Evolutionary conservation across 2,113 vertebrate species (phyloP).

Genomic region (Megaceryle maxima): DNA sequence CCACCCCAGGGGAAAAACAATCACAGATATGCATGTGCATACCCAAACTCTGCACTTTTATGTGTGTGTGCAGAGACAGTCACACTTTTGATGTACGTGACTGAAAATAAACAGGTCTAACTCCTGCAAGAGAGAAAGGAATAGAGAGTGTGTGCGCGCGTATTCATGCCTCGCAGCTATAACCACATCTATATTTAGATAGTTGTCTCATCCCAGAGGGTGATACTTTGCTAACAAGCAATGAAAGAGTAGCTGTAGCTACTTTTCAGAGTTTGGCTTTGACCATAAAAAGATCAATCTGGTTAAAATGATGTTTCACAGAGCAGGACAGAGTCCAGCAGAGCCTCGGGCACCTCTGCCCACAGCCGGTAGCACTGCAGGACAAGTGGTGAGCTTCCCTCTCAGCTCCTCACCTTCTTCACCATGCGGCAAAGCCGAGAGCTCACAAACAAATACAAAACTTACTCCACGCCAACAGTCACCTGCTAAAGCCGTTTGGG

Average conservation of each 20-base stretch:
- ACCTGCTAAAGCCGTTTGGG: background rate
- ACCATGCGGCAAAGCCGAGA: background rate
- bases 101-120: background rate
- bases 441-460: background rate
- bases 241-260: constrained; percentile 57
- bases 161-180: background rate
- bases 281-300: background rate
- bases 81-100: background rate
- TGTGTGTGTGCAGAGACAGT: background rate
- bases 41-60: background rate
- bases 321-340: background rate
- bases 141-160: rapidly evolving
- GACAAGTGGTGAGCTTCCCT: background rate
- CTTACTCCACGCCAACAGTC: background rate
- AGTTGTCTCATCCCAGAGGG: constrained; percentile 66
- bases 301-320: background rate
- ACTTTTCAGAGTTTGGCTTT: constrained; percentile 64
- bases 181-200: constrained; percentile 68
- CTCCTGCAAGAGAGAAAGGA: background rate
- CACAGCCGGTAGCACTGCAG: background rate
- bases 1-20: rapidly evolving
- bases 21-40: background rate
- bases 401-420: background rate
- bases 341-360: background rate
- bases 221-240: constrained; percentile 35